Conservation (phyloP, 2,113 vertebrate genomes). For the Cichladusa arquata region DNA sequence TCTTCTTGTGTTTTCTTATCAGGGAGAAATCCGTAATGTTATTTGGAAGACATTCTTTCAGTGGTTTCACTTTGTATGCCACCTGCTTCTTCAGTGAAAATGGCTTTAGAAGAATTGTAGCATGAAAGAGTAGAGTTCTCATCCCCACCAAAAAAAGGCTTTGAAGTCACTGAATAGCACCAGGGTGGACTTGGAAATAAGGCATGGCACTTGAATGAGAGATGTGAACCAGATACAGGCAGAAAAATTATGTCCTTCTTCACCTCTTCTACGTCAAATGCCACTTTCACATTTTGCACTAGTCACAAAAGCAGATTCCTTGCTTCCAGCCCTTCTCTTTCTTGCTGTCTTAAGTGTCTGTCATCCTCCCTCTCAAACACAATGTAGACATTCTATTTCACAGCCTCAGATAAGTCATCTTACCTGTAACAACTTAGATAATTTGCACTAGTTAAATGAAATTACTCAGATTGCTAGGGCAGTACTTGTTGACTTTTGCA, state of each 20-base stretch:
- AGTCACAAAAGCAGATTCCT: background rate
- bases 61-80: background rate
- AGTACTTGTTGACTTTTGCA: background rate
- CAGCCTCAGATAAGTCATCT: background rate
- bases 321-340: background rate
- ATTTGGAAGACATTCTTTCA: background rate
- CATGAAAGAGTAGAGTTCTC: background rate
- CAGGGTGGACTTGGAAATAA: background rate
- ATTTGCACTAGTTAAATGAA: background rate
- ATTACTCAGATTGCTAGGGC: background rate
- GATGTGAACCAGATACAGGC: background rate
- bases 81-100: background rate
- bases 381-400: background rate
- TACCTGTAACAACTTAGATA: rapidly evolving
- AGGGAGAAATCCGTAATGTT: background rate
- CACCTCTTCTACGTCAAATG: background rate
- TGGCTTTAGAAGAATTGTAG: background rate
- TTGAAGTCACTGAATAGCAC: background rate
- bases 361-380: background rate
- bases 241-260: background rate
- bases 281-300: background rate
- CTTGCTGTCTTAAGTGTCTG: background rate
- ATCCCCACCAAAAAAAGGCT: background rate
- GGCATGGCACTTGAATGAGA: background rate
- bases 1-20: background rate